Percentiles rank a stretch among this genome's conserved stretches.
Conservation (phyloP, 2,113 vertebrate genomes). For the Mohoua ochrocephala region DNA sequence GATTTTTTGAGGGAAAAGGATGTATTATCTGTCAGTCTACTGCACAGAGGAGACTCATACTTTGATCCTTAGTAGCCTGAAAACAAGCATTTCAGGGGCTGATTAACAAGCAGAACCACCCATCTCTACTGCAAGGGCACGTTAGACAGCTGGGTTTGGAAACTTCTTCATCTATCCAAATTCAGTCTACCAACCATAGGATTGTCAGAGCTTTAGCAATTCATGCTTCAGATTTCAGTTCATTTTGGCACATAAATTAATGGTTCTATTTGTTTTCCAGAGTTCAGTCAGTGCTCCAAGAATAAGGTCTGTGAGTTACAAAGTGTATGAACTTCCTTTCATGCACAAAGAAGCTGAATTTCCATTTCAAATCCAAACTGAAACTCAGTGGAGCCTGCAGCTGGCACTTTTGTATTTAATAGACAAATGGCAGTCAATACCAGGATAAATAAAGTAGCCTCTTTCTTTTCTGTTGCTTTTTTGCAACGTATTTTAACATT, state of each 20-base stretch:
- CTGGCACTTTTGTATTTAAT: neutral
- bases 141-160: neutral
- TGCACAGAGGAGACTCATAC: neutral
- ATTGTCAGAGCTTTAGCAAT: neutral
- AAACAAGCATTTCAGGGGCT: neutral
- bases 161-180: neutral
- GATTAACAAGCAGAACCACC: neutral
- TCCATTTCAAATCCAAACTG: neutral
- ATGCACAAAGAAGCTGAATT: neutral
- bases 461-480: neutral
- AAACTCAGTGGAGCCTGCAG: neutral
- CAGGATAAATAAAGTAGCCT: neutral
- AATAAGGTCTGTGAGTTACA: neutral
- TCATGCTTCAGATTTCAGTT: neutral
- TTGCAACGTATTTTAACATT: neutral
- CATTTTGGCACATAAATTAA: neutral
- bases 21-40: neutral
- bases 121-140: neutral
- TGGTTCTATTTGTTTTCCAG: neutral
- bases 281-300: neutral
- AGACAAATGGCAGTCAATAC: neutral
- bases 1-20: neutral
- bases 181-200: neutral
- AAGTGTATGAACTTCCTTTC: neutral
- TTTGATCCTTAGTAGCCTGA: neutral